A percentile compares a stretch with the other conserved stretches of the same genome.
Conservation (phyloP, 1,140 invertebrate genomes). For the Acromyrmex charruanus region DNA sequence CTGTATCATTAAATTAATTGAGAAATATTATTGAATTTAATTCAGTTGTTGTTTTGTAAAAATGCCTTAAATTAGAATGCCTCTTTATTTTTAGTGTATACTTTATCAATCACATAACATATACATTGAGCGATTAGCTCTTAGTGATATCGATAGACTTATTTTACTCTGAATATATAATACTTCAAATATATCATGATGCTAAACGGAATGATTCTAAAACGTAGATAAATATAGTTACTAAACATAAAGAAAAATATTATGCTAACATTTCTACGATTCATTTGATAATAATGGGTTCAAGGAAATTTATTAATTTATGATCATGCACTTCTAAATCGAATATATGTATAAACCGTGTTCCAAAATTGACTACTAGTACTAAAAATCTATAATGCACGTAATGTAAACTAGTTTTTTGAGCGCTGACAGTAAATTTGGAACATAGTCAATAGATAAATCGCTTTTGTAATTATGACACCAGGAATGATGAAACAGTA, state of each 20-base stretch:
- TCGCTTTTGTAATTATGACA: too few relatives aligned
- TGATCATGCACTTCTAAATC: neutral
- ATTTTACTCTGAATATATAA: neutral
- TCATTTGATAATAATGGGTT: neutral
- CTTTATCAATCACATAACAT: neutral
- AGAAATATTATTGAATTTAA: conserved; percentile 11
- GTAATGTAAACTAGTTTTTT: too few relatives aligned
- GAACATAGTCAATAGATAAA: too few relatives aligned
- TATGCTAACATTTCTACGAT: neutral
- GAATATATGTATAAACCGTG: neutral
- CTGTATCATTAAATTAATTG: neutral
- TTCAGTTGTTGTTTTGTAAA: neutral
- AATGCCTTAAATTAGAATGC: neutral
- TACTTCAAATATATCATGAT: neutral
- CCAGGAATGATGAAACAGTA: too few relatives aligned
- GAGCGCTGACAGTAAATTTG: too few relatives aligned
- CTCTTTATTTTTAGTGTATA: neutral
- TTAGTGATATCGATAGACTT: neutral
- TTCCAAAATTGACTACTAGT: too few relatives aligned
- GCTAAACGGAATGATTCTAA: neutral
- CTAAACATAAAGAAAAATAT: neutral
- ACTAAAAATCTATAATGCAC: too few relatives aligned
- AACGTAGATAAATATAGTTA: neutral
- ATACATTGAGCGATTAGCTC: neutral
- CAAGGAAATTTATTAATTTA: neutral